Conservation (phyloP, 2,113 vertebrate species). For the Genyomyrus donnyi region DNA sequence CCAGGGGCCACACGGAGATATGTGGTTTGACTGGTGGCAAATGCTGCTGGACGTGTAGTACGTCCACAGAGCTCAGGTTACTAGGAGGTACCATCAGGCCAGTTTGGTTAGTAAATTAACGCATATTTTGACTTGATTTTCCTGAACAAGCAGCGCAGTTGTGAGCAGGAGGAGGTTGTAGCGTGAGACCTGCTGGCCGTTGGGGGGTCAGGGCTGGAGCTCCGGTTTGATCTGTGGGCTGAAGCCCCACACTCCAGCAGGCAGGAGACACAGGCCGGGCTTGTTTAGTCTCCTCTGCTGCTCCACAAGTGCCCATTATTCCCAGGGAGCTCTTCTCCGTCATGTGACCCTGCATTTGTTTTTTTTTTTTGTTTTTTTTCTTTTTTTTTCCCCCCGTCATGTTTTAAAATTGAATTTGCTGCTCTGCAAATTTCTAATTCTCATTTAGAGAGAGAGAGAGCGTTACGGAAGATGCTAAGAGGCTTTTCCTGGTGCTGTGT, state of each 20-base stretch:
- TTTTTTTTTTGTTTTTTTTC: not conserved
- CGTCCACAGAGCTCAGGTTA: not conserved
- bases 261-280: not conserved
- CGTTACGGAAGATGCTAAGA: not conserved
- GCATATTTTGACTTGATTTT: not conserved
- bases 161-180: not conserved
- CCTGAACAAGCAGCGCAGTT: not conserved
- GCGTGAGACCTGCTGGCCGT: not conserved
- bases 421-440: not conserved
- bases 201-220: not conserved
- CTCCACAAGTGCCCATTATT: conserved; percentile 8
- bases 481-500: no score
- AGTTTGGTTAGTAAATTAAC: not conserved
- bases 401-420: not conserved
- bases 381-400: not conserved
- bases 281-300: not conserved
- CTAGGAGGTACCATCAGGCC: not conserved
- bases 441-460: not conserved
- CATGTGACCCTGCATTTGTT: not conserved
- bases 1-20: not conserved
- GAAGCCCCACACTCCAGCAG: not conserved
- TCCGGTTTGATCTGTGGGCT: not conserved
- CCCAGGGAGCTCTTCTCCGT: not conserved
- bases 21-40: not conserved
- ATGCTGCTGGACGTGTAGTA: not conserved